Evolutionary conservation across 2,888 invertebrate genomes (phyloP), one percentile per base, ranked within the genome.

Genomic region (Phaonia tiefii): DNA sequence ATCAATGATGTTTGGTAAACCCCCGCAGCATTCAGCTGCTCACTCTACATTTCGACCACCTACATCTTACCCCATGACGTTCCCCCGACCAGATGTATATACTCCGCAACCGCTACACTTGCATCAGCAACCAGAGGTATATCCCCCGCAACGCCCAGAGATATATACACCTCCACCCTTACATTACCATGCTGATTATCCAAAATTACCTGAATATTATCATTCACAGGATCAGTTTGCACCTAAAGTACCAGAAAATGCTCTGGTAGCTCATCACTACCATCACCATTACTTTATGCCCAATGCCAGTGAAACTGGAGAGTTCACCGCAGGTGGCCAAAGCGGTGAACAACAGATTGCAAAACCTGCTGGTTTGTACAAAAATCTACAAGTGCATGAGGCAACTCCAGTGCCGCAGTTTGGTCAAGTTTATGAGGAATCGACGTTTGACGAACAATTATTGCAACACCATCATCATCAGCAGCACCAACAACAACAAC

Each of bases 201-300:
- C 75, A 1, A 65, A 81, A 60, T 77, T 73, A 22, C 65, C 74
- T 10, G 69, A 78, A 20, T 70, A 73, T 44, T 72, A 77, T 22
- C 67, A 75, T 25, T 42, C 78, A 2, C 80, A 78, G n/a, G 77
- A 80, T 4, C 70, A 70, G 20, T 56, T 56, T 15, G 58, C 42
- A 1, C 75, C 15, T 10, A 44, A 72, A 3, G 37, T 75, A 54
- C 60, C 72, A 8, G 74, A 66, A 0, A 25, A 20, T 20, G 83
- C 85, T 7, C 26, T 85, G 39, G 85, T 90, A 0, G 88, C 89
- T 1, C 91, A 90, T 81, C 91, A 91, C 69, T 88, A 89, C 42
- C 91, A 91, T 83, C 91, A 91, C 84, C 91, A 91, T 80, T 91
- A 89, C 80, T 91, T 90, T 82, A 87, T 90, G 86, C 84, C 88